A percentile compares a stretch with the other conserved stretches of the same genome.
phyloP scores from a whole-genome alignment of 2,113 vertebrate genomes.

The Rhinoptilus africanus region DNA sequence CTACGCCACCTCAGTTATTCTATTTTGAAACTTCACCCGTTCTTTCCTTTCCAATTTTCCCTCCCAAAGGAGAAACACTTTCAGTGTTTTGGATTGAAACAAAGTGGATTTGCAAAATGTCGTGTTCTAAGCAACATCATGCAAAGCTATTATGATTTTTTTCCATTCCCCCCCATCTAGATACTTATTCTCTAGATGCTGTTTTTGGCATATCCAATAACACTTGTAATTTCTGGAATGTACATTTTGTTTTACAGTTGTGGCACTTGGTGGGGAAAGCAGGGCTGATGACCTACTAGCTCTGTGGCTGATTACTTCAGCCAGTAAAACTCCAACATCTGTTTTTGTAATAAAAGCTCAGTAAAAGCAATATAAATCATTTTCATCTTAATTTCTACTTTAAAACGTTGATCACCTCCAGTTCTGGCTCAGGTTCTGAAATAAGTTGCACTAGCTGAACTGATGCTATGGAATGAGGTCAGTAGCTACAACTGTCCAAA shows the following conservation, averaged over 20 bases:
- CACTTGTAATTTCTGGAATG: constrained; percentile 46
- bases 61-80: background rate
- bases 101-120: background rate
- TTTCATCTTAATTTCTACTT: constrained; percentile 26
- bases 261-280: constrained; percentile 5
- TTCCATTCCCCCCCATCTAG: background rate
- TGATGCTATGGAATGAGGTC: background rate
- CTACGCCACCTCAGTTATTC: background rate
- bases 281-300: constrained; percentile 21
- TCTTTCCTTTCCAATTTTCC: background rate
- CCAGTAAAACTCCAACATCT: constrained; percentile 49
- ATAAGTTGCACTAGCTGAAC: background rate
- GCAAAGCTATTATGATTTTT: background rate
- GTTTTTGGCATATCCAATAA: constrained; percentile 39
- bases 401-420: constrained; percentile 21
- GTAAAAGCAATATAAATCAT: constrained; percentile 45
- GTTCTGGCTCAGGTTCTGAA: background rate
- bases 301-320: constrained; percentile 1
- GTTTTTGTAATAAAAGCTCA: constrained; percentile 54
- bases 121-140: background rate
- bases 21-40: background rate
- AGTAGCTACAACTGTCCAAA: background rate
- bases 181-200: background rate
- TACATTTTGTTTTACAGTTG: constrained; percentile 39
- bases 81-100: background rate